A percentile compares a stretch with the other conserved stretches of the same genome.
phyloP scores from a whole-genome alignment of 2,888 invertebrate species.

The Blastobasis adustella region DNA sequence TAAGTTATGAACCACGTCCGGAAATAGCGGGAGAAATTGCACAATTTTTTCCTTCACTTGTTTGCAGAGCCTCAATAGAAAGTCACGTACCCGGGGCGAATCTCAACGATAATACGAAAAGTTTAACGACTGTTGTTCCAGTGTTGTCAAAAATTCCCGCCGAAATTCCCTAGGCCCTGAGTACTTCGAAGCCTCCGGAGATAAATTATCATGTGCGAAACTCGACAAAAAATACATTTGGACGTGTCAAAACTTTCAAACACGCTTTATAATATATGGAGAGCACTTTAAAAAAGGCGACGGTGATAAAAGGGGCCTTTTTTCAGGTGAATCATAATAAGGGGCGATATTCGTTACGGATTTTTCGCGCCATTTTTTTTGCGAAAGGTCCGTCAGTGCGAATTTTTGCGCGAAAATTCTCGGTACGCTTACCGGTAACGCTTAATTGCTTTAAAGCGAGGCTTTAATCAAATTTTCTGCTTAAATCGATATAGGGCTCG shows the following conservation, averaged over 20 bases:
- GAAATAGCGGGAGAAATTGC: too few species aligned
- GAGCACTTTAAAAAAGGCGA: too few species aligned
- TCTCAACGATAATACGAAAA: conserved; percentile 39
- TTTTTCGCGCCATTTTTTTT: too few species aligned
- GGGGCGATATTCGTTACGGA: too few species aligned
- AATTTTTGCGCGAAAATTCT: too few species aligned
- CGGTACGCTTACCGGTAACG: conserved; percentile 14
- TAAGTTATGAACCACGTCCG: too few species aligned
- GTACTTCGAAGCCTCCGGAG: conserved; percentile 26
- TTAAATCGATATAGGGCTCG: conserved; percentile 46
- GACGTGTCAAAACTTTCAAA: too few species aligned
- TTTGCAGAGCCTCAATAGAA: conserved; percentile 1
- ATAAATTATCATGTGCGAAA: conserved; percentile 29
- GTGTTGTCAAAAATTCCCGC: conserved; percentile 44
- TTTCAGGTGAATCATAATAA: too few species aligned
- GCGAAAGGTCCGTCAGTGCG: too few species aligned
- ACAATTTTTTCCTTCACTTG: background rate
- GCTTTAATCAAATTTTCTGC: conserved; percentile 46
- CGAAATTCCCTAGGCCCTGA: conserved; percentile 23
- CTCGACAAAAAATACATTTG: conserved; percentile 20
- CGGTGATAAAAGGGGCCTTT: too few species aligned
- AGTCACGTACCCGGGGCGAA: conserved; percentile 12
- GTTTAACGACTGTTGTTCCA: conserved; percentile 52
- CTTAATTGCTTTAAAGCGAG: conserved; percentile 43
- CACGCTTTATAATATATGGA: too few species aligned